phyloP scores from a whole-genome alignment of 2,113 vertebrate species.

The Phyllostomus discolor region DNA sequence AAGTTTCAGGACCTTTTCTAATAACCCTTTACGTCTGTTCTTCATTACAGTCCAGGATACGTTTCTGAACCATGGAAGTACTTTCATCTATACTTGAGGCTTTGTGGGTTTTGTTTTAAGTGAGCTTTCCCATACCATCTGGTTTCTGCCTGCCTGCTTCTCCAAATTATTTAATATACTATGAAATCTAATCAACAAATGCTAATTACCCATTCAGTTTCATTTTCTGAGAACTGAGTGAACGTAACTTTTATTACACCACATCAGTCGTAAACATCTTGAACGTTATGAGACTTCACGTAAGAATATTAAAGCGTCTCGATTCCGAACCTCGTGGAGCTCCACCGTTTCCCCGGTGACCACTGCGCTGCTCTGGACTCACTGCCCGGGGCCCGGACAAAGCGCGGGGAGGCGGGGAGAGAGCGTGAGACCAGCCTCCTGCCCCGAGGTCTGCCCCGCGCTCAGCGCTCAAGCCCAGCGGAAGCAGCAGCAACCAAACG shows the following conservation, averaged over 20 bases:
- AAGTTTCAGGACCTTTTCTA: not conserved
- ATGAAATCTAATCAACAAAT: conserved; percentile 9
- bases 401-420: not conserved
- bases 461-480: not conserved
- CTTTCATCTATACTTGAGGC: conserved; percentile 8
- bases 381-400: not conserved
- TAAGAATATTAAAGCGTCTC: not conserved
- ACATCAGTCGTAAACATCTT: not conserved
- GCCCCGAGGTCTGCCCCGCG: not conserved
- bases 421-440: not conserved
- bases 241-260: not conserved
- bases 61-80: not conserved
- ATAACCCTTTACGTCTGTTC: not conserved
- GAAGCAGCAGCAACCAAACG: not conserved
- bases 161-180: conserved; percentile 26
- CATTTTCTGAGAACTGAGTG: conserved; percentile 22
- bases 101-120: conserved; percentile 6
- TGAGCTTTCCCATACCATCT: not conserved
- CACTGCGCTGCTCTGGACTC: not conserved
- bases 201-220: not conserved
- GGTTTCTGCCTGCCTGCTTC: not conserved
- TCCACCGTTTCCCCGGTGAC: not conserved
- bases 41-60: not conserved
- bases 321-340: not conserved
- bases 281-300: no score